Evolutionary conservation across 2,888 invertebrate species (phyloP).

Genomic region (Calameuta idolon): DNA sequence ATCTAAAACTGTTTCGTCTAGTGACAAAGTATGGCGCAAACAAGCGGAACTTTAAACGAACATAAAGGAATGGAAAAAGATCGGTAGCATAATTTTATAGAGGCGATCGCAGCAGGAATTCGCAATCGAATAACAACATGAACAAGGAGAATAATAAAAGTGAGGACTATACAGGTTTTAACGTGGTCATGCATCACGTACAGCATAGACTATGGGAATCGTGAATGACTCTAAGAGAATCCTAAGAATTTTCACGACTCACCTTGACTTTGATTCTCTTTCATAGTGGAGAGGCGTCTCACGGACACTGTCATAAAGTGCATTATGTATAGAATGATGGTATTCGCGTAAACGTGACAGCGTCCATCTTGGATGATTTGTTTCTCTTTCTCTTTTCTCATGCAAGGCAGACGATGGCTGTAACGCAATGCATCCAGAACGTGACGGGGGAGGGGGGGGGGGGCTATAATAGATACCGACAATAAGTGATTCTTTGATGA

Average conservation of each 20-base stretch:
- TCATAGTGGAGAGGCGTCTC: not conserved
- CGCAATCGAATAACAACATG: not conserved
- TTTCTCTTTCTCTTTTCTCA: not conserved
- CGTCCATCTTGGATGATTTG: not conserved
- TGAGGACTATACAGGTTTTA: not conserved
- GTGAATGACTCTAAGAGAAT: not conserved
- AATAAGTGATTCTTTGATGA: not conserved
- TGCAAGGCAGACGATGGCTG: not conserved
- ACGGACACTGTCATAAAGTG: not conserved
- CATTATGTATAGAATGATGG: not conserved
- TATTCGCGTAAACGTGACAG: not conserved
- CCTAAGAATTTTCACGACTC: constrained; percentile 35
- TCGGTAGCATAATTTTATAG: not conserved
- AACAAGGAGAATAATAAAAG: not conserved
- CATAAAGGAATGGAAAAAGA: not conserved
- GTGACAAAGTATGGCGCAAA: not conserved
- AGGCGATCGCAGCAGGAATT: not conserved
- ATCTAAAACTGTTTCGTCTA: not conserved
- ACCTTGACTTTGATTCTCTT: constrained; percentile 46
- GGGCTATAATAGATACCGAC: not conserved
- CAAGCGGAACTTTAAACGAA: not conserved
- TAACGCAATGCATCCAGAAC: not conserved
- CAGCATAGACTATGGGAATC: not conserved
- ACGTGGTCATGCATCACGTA: not conserved
- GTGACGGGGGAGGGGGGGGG: not conserved